Base-by-base conservation (phyloP, 2,797 vertebrate genomes). In the Odontamblyopus lacepedii region DNA sequence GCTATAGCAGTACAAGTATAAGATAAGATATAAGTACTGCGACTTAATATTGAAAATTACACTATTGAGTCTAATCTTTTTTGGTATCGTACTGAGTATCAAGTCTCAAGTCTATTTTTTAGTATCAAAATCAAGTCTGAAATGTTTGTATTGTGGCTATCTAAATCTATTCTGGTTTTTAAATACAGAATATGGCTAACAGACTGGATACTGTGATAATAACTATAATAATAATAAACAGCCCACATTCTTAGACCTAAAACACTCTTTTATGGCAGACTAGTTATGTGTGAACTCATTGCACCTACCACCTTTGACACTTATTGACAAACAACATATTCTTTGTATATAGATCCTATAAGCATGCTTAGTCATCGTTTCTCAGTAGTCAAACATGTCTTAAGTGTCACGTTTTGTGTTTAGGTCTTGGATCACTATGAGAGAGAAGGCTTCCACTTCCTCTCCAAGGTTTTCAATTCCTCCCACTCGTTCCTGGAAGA, bases 401-500 rank as follows among this genome's bases (percentile, higher is more conserved):
- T 66, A 53, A 32, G 65, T 67, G 16, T 32, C 29, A 51, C 29
- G 11, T 48, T 66, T 83, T 75, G 59, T 61, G 7, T 78, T 41
- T 57, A 99, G 97, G 97, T 99, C 72, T 93, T 98, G 69, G 96
- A 98, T 26, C 93, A 96, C 29, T 99, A 98, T 32, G 96, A 99
- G 85, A 92, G 73, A 70, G 97, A 98, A 66, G 95, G 97, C n/a
- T 98, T 99, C 91, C 83, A 89, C 85, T 99, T 99, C 92, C 92
- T 99, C 63, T 94, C 93, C 6, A 95, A 97, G 79, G 98, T 98
- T 85, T 99, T 99, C 87, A 97, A 99, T 92, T 99, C 98, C n/a
- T 97, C 98, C 18, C 98, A 99, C 93, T 97, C 97, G 60, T 99
- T 98, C 93, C 94, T 99, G 87, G 98, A 99, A 90, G 98, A 99